Conservation (phyloP, 2,888 invertebrate genomes). For the Choristoneura rosaceana region DNA sequence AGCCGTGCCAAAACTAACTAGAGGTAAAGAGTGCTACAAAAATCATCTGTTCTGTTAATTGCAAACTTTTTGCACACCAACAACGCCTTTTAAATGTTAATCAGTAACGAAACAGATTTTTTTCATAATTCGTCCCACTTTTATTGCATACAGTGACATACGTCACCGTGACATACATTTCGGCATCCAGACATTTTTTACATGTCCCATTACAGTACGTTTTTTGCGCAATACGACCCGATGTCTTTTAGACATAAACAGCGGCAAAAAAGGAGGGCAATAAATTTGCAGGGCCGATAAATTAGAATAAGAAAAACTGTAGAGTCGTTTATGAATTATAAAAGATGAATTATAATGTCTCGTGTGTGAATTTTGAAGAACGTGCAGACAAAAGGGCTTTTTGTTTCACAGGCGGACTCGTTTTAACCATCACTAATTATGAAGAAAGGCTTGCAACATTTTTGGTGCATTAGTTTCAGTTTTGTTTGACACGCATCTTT, state of each 20-base stretch:
- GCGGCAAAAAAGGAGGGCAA: constrained; percentile 60
- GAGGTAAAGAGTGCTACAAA: background rate
- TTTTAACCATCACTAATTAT: background rate
- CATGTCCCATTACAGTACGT: constrained; percentile 40
- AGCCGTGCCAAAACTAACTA: too few relatives aligned
- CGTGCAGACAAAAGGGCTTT: background rate
- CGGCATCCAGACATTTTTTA: constrained; percentile 25
- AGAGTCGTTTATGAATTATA: constrained; percentile 46
- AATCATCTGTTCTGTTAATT: background rate
- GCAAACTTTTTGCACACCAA: background rate
- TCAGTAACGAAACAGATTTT: background rate
- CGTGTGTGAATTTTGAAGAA: background rate
- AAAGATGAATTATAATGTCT: background rate
- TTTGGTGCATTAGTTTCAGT: background rate
- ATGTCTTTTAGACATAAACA: constrained; percentile 69
- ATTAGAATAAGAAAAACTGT: constrained; percentile 47
- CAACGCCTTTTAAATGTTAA: background rate
- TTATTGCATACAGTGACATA: constrained; percentile 9
- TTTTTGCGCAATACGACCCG: constrained; percentile 72
- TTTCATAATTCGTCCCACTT: background rate
- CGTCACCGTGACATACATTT: constrained; percentile 13
- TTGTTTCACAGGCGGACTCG: background rate
- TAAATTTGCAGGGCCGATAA: constrained; percentile 70
- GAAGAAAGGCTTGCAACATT: background rate
- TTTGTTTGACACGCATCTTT: background rate